A percentile compares a stretch with the other conserved stretches of the same genome.
phyloP scores from a whole-genome alignment of 2,113 vertebrate species.

The Percopsis transmontana region DNA sequence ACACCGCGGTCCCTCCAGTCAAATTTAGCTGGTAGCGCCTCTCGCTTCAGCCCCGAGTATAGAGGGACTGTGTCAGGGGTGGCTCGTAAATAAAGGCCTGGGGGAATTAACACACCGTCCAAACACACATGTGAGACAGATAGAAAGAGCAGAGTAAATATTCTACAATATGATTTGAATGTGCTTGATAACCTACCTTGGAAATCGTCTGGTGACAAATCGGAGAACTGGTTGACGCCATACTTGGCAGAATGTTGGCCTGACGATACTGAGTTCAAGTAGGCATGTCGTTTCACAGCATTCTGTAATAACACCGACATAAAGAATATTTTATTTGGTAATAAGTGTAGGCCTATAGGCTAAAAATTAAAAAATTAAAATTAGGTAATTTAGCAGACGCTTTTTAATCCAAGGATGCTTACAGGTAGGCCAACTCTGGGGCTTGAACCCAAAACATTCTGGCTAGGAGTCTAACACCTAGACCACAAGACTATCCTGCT shows the following conservation, averaged over 20 bases:
- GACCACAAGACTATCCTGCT: too few relatives aligned
- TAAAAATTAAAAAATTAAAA: not conserved
- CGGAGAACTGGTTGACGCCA: conserved; percentile 89
- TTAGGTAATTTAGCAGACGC: not conserved
- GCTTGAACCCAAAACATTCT: too few relatives aligned
- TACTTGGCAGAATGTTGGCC: conserved; percentile 76
- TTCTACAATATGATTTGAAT: not conserved
- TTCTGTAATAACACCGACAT: conserved; percentile 71
- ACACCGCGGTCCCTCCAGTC: conserved; percentile 89
- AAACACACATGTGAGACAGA: not conserved
- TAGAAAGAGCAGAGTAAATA: not conserved
- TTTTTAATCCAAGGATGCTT: not conserved
- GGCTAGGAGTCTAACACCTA: too few relatives aligned
- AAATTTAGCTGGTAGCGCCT: conserved; percentile 81
- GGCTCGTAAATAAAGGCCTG: conserved; percentile 85
- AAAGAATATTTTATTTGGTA: not conserved
- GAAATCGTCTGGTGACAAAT: conserved; percentile 86
- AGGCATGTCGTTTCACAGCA: conserved; percentile 76
- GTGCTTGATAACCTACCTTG: conserved; percentile 75
- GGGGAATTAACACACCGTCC: conserved; percentile 5
- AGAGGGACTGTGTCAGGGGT: conserved; percentile 66
- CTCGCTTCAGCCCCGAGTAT: conserved; percentile 61
- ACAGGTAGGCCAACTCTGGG: not conserved
- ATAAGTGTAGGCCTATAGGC: not conserved
- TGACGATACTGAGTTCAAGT: conserved; percentile 78